Conservation (phyloP, 2,888 invertebrate species). For the Pammene fasciana region DNA sequence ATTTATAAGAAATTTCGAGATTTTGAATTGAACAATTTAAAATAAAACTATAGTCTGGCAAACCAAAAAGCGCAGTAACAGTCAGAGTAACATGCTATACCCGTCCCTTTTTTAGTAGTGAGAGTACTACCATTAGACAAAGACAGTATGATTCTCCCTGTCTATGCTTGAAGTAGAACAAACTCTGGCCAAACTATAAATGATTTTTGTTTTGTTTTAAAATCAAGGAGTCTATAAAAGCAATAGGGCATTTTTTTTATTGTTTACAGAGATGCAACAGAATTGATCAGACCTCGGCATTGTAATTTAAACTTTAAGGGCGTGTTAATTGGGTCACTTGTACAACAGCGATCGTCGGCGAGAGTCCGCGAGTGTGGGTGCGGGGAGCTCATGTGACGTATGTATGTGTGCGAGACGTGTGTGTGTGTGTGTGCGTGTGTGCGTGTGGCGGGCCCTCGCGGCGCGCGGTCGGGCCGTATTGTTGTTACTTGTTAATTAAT, state of each 20-base stretch:
- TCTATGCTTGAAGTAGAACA: too few species aligned
- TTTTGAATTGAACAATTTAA: too few species aligned
- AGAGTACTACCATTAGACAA: too few species aligned
- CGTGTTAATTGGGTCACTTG: slow-evolving; percentile 17
- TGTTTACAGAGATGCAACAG: neutral
- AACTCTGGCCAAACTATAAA: too few species aligned
- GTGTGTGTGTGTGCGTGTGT: neutral
- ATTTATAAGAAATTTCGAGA: too few species aligned
- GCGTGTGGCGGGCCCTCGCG: slow-evolving; percentile 5
- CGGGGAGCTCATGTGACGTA: slow-evolving; percentile 2
- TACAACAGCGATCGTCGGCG: slow-evolving; percentile 10
- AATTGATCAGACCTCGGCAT: neutral
- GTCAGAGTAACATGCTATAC: too few species aligned
- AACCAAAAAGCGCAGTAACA: too few species aligned
- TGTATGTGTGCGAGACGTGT: neutral
- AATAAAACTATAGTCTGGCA: too few species aligned
- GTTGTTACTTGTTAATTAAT: slow-evolving; percentile 24
- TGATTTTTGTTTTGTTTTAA: too few species aligned
- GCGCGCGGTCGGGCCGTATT: slow-evolving; percentile 23
- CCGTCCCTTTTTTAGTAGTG: too few species aligned
- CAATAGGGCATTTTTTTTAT: neutral
- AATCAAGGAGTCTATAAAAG: too few species aligned
- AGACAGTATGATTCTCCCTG: too few species aligned
- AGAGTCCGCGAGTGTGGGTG: slow-evolving; percentile 1
- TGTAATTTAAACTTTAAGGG: slow-evolving; percentile 7